A percentile compares a stretch with the other conserved stretches of the same genome.
These are phyloP conservation scores for Kryphioiulus occultus DNA, from an alignment of 2,888 invertebrate species.

Conservation along the genomic window DNA sequence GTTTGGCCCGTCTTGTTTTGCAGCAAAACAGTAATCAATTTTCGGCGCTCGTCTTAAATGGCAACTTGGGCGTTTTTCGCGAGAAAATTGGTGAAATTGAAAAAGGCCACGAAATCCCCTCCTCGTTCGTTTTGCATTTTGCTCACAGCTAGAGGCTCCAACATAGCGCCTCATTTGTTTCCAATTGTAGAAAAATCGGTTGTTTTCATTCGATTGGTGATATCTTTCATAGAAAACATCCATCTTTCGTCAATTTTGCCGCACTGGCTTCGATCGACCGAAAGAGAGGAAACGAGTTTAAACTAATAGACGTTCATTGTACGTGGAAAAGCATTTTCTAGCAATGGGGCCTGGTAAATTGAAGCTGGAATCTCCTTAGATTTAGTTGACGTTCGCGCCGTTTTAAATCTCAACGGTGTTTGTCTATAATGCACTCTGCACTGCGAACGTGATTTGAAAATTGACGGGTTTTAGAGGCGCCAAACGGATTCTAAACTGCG, in stretches of 20 bases:
- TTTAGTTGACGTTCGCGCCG: not conserved
- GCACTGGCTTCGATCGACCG: constrained; percentile 1
- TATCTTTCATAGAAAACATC: not conserved
- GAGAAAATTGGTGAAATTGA: not conserved
- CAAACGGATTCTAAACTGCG: constrained; percentile 33
- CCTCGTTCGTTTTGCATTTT: not conserved
- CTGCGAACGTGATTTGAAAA: constrained; percentile 38
- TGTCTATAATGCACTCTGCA: not conserved
- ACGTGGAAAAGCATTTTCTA: not conserved
- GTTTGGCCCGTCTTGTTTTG: too few relatives aligned
- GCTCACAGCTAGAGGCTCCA: not conserved
- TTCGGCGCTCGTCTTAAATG: not conserved
- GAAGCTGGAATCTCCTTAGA: not conserved
- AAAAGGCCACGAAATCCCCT: constrained; percentile 15
- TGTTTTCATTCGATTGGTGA: not conserved
- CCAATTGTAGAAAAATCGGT: constrained; percentile 41
- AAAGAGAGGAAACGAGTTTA: constrained; percentile 17
- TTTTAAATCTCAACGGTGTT: constrained; percentile 46
- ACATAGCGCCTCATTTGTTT: constrained; percentile 29
- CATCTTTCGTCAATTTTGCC: constrained; percentile 7
- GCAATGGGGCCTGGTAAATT: not conserved
- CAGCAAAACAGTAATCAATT: not conserved
- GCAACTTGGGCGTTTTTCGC: not conserved
- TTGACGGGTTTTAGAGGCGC: not conserved
- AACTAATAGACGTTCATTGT: constrained; percentile 22